Evolutionary conservation across 2,113 vertebrate species (phyloP), one percentile per base, ranked within the genome.

Genomic region (Gymnorhina tibicen): DNA sequence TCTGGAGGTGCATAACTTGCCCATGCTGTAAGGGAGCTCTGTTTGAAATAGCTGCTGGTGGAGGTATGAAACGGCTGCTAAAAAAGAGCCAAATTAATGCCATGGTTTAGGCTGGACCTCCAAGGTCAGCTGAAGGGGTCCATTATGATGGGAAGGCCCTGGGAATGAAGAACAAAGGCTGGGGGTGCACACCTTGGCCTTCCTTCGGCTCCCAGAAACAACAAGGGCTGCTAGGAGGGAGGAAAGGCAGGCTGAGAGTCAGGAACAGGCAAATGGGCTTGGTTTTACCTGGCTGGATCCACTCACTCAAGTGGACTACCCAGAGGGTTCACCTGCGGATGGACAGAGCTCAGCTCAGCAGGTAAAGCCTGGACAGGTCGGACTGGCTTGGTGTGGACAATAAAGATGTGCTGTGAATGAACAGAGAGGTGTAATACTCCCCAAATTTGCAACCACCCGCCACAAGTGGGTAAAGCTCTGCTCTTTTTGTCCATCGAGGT

Each of bases 11-110:
- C 88, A 92, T 32, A 81, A 44, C 78, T 93, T 86, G 84, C 39
- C 87, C 88, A 92, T 59, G 94, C 47, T 84, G 95, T 97, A 93
- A 96, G 93, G 80, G 79, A 81, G 73, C 59, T 94, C 92, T 85
- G 56, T 97, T 85, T 81, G 95, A 97, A 97, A 97, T 53, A 97
- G 96, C 91, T 91, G 72, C 69, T 78, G 89, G 50, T 30, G 60
- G 87, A 94, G 91, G 88, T 84, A 97, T 81, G 77, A 95, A 97
- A 90, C n/a, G 35, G 64, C 41, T 88, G 92, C 95, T 98, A 97
- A 98, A 98, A 96, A 89, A 66, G 91, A 96, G 91, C 50, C 26
- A 18, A 74, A 93, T 95, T 96, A 96, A 98, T 81, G 94, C 94
- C 62, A 73, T 5, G 62, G 95, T 93, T 97, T 91, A 91, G 56